Evolutionary conservation across 2,888 invertebrate species (phyloP).

Genomic region (Aphidoletes aphidimyza): DNA sequence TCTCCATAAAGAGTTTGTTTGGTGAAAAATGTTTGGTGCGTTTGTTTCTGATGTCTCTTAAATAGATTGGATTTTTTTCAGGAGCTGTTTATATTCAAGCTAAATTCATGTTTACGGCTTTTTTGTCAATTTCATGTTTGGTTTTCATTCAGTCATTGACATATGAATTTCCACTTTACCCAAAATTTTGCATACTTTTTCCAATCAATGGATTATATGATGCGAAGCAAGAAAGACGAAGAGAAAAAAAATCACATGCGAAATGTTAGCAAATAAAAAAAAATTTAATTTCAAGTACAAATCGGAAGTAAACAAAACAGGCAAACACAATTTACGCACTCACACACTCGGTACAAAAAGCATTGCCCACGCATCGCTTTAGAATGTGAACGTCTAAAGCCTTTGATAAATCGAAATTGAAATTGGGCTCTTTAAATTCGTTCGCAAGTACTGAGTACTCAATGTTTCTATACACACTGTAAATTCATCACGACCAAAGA

Average conservation of each 20-base stretch:
- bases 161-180: background rate
- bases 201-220: background rate
- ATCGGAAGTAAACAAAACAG: background rate
- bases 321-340: background rate
- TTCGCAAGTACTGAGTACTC: background rate
- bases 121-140: background rate
- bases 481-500: no score
- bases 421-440: background rate
- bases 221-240: background rate
- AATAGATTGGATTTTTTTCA: background rate
- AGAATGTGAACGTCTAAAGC: background rate
- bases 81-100: background rate
- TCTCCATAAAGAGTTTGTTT: background rate
- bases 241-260: background rate
- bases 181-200: no score
- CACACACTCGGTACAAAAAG: background rate
- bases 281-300: slow-evolving; percentile 21
- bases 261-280: background rate
- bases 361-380: background rate
- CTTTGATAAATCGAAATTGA: background rate
- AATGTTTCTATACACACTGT: no score
- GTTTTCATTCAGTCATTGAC: background rate
- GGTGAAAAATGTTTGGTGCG: background rate
- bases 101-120: background rate
- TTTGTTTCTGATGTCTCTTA: background rate